Evolutionary conservation across 2,888 invertebrate genomes (phyloP).

Genomic region (Drosophila quinaria): DNA sequence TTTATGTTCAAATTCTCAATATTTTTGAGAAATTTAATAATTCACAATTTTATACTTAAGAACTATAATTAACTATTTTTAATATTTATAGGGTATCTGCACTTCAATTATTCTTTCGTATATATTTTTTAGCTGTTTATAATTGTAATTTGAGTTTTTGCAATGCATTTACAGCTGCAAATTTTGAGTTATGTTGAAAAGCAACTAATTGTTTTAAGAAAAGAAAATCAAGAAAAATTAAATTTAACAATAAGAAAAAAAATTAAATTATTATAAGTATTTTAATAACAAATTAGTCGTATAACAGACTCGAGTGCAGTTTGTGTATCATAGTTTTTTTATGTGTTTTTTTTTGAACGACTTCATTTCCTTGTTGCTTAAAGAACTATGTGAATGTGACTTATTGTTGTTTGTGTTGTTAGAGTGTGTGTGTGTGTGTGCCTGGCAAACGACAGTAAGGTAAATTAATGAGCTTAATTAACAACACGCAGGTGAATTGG

Average conservation of each 20-base stretch:
- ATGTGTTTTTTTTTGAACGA: slow-evolving; percentile 46
- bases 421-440: slow-evolving; percentile 21
- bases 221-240: slow-evolving; percentile 13
- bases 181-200: slow-evolving; percentile 45
- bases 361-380: slow-evolving; percentile 69
- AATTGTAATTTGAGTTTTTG: slow-evolving; percentile 27
- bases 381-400: slow-evolving; percentile 52
- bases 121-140: slow-evolving; percentile 9
- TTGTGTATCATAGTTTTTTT: slow-evolving; percentile 71
- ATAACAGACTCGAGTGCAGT: slow-evolving; percentile 67
- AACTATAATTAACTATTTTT: neutral
- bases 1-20: neutral
- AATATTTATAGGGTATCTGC: neutral
- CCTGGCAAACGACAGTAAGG: slow-evolving; percentile 62
- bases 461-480: slow-evolving; percentile 76
- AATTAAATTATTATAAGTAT: slow-evolving; percentile 4
- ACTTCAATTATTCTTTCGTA: neutral
- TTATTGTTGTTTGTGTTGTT: slow-evolving; percentile 19
- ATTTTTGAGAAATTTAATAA: neutral
- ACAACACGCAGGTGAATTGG: slow-evolving; percentile 65
- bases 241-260: neutral
- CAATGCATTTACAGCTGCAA: slow-evolving; percentile 23
- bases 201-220: slow-evolving; percentile 58
- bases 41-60: neutral
- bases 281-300: slow-evolving; percentile 13